These are phyloP conservation scores for Epinephelus malabaricus DNA, from an alignment of 2,797 vertebrate genomes.

Conservation along the genomic window DNA sequence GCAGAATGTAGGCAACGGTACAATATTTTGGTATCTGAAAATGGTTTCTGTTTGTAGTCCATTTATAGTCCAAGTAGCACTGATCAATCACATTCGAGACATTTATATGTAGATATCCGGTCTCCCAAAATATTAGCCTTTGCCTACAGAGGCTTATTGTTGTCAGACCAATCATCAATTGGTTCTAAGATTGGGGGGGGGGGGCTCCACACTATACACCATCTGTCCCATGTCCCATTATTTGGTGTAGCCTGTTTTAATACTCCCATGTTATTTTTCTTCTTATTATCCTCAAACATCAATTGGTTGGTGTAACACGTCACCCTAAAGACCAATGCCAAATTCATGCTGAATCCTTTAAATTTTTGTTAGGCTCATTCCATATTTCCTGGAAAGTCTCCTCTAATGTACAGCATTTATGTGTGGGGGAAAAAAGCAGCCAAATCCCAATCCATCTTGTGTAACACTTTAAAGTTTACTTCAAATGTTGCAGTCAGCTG, in stretches of 20 bases:
- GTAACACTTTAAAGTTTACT: constrained; percentile 11
- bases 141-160: too few species aligned
- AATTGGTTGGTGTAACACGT: neutral
- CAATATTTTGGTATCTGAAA: too few species aligned
- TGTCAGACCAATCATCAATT: too few species aligned
- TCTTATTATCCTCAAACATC: neutral
- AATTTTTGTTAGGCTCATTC: neutral
- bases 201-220: neutral
- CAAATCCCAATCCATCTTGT: constrained; percentile 7
- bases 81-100: too few species aligned
- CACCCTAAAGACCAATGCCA: neutral
- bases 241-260: too few species aligned
- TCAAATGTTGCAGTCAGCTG: constrained; percentile 14
- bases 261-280: too few species aligned
- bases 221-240: neutral
- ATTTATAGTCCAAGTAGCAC: too few species aligned
- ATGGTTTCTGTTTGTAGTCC: too few species aligned
- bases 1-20: too few species aligned
- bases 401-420: neutral
- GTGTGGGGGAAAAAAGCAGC: constrained; percentile 21
- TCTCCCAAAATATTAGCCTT: too few species aligned
- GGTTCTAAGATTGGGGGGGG: too few species aligned
- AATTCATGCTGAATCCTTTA: neutral
- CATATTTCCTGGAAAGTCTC: neutral
- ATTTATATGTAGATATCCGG: too few species aligned